Conservation (phyloP, 2,797 vertebrate genomes). For the Mus minutoides region DNA sequence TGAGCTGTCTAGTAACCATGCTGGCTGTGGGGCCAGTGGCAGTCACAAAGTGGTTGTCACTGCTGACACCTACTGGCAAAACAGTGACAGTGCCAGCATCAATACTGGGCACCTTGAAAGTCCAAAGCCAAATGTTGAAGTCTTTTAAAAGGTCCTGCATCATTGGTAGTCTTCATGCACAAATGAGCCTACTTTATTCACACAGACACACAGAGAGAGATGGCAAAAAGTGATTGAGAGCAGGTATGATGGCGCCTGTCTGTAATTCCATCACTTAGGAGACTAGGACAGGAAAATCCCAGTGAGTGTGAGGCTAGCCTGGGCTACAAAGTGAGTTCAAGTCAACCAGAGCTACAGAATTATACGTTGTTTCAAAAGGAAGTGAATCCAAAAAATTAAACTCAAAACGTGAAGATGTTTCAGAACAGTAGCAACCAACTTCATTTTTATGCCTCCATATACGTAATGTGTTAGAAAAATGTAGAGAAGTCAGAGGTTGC, state of each 20-base stretch:
- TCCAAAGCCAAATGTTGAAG: not conserved
- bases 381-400: constrained; percentile 11
- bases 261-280: not conserved
- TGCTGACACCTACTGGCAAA: constrained; percentile 70
- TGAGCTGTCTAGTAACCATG: not conserved
- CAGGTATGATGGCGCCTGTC: not conserved
- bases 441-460: constrained; percentile 33
- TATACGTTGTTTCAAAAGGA: not conserved
- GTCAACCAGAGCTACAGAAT: not conserved
- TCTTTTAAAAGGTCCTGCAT: not conserved
- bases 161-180: not conserved
- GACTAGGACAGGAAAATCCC: not conserved
- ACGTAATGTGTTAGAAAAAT: constrained; percentile 6
- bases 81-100: not conserved
- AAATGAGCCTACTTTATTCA: not conserved
- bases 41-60: not conserved
- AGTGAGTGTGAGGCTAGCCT: not conserved
- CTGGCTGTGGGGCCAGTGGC: not conserved
- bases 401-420: not conserved
- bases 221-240: not conserved
- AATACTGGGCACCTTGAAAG: not conserved
- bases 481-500: not conserved
- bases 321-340: not conserved
- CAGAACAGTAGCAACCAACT: not conserved
- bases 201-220: not conserved